Percentiles rank a stretch among this genome's conserved stretches.
These are phyloP conservation scores for Momotus momota DNA, from an alignment of 2,797 vertebrate species.

Conservation along the genomic window DNA sequence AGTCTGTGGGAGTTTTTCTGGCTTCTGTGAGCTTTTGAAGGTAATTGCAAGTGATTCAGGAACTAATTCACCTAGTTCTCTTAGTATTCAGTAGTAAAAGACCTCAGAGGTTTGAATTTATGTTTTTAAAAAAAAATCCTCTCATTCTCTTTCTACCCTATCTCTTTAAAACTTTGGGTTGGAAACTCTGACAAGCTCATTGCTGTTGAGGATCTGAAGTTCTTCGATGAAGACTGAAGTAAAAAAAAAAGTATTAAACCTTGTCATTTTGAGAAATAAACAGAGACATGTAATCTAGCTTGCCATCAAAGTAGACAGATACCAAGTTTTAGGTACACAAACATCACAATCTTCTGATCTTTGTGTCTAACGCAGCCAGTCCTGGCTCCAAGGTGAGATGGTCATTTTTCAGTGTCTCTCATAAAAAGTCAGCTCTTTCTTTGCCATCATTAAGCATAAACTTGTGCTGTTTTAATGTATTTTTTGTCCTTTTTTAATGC, in stretches of 20 bases:
- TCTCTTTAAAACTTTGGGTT: not conserved
- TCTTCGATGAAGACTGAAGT: not conserved
- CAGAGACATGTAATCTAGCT: not conserved
- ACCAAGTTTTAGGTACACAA: not conserved
- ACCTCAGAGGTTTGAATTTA: not conserved
- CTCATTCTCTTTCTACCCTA: not conserved
- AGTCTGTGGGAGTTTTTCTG: not conserved
- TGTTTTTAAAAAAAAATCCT: not conserved
- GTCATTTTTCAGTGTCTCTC: not conserved
- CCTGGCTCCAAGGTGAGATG: not conserved
- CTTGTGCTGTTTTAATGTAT: not conserved
- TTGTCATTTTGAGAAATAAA: not conserved
- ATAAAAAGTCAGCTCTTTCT: not conserved
- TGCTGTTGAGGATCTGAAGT: not conserved
- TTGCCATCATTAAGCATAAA: not conserved
- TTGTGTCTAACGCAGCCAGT: not conserved
- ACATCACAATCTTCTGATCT: not conserved
- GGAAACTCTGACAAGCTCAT: not conserved
- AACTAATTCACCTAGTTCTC: not conserved
- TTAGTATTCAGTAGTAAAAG: not conserved
- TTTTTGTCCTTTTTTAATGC: not conserved
- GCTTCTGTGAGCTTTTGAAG: not conserved
- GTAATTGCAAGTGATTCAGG: not conserved
- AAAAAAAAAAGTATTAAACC: not conserved
- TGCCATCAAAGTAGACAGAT: not conserved